A percentile compares a stretch with the other conserved stretches of the same genome.
phyloP scores from a whole-genome alignment of 1,140 invertebrate species.

The Drosophila navojoa region DNA sequence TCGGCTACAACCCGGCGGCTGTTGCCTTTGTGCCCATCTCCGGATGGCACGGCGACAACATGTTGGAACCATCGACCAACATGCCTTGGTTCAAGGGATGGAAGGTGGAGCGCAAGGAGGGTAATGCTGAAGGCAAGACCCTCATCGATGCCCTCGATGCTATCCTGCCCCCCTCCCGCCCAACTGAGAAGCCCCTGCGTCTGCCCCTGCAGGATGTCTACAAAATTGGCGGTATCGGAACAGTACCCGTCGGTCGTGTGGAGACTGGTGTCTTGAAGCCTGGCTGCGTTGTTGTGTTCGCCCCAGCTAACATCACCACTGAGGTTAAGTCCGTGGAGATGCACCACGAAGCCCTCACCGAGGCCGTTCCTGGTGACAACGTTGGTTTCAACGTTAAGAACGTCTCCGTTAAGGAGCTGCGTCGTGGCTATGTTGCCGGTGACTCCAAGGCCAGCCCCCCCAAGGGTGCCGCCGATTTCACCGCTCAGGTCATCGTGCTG shows the following conservation, averaged over 20 bases:
- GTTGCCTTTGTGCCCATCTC: slow-evolving; percentile 97
- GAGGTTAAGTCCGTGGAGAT: slow-evolving; percentile 98
- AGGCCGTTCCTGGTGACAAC: slow-evolving; percentile 96
- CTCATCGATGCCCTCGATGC: slow-evolving; percentile 95
- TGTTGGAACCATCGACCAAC: slow-evolving; percentile 92
- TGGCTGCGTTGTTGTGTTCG: slow-evolving; percentile 95
- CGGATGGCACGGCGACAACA: slow-evolving; percentile 97
- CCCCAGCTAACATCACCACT: slow-evolving; percentile 94
- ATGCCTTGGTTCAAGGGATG: slow-evolving; percentile 97
- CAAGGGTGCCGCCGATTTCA: slow-evolving; percentile 92
- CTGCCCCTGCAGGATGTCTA: slow-evolving; percentile 98
- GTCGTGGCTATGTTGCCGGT: slow-evolving; percentile 95
- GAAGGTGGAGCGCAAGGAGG: slow-evolving; percentile 93
- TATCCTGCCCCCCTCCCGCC: slow-evolving; percentile 93
- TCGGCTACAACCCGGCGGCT: slow-evolving; percentile 95
- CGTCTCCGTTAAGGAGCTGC: slow-evolving; percentile 96
- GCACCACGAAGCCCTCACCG: slow-evolving; percentile 95
- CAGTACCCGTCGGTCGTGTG: slow-evolving; percentile 97
- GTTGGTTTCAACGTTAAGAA: slow-evolving; percentile 98
- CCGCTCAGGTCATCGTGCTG: slow-evolving; percentile 95
- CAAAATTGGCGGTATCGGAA: slow-evolving; percentile 99
- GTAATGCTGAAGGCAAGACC: slow-evolving; percentile 92
- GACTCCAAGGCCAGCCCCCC: slow-evolving; percentile 95
- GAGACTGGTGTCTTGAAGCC: slow-evolving; percentile 98
- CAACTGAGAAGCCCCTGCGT: slow-evolving; percentile 95